Conservation (phyloP, 2,113 vertebrate genomes). For the Caranx melampygus region DNA sequence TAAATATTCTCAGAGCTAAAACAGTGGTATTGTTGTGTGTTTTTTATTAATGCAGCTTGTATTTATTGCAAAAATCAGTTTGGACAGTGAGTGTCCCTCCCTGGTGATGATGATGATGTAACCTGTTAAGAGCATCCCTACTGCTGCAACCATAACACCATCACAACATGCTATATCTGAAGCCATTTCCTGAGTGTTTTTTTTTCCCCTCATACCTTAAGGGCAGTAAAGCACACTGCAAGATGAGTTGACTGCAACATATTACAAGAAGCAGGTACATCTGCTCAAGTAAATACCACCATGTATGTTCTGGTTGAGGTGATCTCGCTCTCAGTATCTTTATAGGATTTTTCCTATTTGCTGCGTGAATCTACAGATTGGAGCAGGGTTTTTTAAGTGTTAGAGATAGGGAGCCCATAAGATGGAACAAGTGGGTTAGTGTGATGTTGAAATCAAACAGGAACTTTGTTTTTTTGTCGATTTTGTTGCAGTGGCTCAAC, state of each 20-base stretch:
- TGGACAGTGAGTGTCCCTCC: background rate
- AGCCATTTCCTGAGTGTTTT: background rate
- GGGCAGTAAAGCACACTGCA: background rate
- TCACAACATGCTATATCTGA: background rate
- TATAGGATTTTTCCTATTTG: background rate
- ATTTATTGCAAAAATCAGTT: conserved; percentile 9
- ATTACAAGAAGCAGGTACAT: background rate
- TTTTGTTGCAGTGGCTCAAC: background rate
- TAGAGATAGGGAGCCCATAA: background rate
- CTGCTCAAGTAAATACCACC: background rate
- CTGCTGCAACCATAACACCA: background rate
- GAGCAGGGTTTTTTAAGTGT: background rate
- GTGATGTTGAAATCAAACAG: background rate
- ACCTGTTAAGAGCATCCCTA: background rate
- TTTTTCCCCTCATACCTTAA: background rate
- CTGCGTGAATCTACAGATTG: background rate
- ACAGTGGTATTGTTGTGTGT: background rate
- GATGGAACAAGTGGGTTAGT: background rate
- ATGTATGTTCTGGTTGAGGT: background rate
- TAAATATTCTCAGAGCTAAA: background rate
- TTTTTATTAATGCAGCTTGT: conserved; percentile 12
- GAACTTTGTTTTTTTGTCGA: background rate
- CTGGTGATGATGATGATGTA: background rate
- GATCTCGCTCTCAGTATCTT: background rate
- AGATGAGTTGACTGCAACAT: background rate